Conservation (phyloP, 1,140 invertebrate species). For the Nasonia vitripennis region DNA sequence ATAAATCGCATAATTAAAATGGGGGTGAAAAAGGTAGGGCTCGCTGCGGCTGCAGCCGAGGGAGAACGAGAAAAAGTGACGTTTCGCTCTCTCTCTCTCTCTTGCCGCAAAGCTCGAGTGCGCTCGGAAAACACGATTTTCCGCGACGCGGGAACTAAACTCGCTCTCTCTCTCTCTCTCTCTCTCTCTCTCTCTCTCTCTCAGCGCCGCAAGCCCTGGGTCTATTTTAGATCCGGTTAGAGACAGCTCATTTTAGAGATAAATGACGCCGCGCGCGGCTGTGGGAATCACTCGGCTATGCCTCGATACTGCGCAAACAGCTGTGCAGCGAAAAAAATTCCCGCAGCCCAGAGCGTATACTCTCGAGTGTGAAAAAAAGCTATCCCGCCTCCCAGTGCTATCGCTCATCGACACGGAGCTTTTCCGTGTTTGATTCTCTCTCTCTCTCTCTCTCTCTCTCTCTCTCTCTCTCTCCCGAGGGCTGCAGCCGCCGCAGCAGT, state of each 20-base stretch:
- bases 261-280: background rate
- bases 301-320: background rate
- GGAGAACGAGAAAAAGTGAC: background rate
- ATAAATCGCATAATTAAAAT: conserved; percentile 5
- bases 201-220: background rate
- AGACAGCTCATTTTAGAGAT: conserved; percentile 27
- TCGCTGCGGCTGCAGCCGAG: too few species aligned
- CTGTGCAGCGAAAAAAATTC: background rate
- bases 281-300: background rate
- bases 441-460: background rate
- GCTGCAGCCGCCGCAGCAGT: background rate
- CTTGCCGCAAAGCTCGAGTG: background rate
- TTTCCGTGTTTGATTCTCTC: background rate
- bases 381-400: background rate
- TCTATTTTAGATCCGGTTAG: conserved; percentile 23
- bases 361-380: background rate
- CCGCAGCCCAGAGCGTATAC: background rate
- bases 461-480: background rate
- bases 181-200: too few species aligned
- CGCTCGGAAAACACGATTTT: background rate
- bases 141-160: too few species aligned
- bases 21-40: background rate
- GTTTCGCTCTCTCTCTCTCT: background rate
- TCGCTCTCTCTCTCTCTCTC: too few species aligned
- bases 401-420: background rate